These are phyloP conservation scores for Halocynthia roretzi DNA, from an alignment of 23 tunicate genomes.

Conservation along the genomic window DNA sequence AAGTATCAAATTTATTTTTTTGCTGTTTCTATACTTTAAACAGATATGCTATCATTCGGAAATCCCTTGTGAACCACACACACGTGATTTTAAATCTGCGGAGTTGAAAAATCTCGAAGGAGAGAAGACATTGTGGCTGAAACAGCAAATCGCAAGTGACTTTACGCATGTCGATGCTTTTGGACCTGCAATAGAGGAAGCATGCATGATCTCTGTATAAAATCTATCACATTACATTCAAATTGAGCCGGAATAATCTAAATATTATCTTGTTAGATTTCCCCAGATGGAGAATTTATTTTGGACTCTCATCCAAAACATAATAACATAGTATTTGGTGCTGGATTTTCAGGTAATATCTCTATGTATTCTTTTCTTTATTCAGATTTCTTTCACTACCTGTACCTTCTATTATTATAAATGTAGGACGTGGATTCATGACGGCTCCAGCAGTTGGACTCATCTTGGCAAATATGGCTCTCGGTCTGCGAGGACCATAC, in stretches of 20 bases:
- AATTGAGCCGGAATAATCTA: neutral
- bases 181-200: slow-evolving; percentile 12
- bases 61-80: neutral
- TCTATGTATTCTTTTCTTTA: no score
- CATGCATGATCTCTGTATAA: slow-evolving; percentile 2
- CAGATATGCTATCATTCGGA: slow-evolving; percentile 19
- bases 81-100: neutral
- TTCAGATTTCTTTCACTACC: no score
- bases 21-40: neutral
- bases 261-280: neutral
- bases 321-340: slow-evolving; percentile 6
- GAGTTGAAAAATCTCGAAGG: neutral
- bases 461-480: no score
- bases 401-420: no score
- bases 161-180: slow-evolving; percentile 10
- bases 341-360: slow-evolving; percentile 25
- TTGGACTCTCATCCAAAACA: slow-evolving; percentile 20
- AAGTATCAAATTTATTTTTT: no score
- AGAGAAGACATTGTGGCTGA: neutral
- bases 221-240: neutral
- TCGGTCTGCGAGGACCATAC: no score
- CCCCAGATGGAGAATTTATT: neutral
- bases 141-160: neutral
- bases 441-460: no score
- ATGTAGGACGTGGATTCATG: no score